Base-by-base conservation (phyloP, 2,113 vertebrate genomes). In the Urocynchramus pylzowi region DNA sequence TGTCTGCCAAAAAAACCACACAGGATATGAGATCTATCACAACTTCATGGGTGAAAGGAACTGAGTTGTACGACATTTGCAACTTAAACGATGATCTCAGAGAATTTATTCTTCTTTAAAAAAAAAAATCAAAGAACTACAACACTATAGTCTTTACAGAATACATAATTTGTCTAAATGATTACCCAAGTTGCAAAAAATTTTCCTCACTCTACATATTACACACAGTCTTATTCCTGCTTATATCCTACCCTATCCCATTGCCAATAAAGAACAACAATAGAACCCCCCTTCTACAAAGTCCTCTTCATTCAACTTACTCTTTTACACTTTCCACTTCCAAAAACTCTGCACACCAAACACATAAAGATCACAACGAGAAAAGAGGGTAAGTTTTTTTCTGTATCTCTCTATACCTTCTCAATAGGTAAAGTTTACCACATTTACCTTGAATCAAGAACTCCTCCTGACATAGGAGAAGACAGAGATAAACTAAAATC, bases 11-110 rank as follows among this genome's bases (percentile, higher is more conserved):
- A 76, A 83, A 84, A 75, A 42, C 0, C 41, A 77, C 65, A 84
- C 57, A 79, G 83, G 88, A 87, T 94, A 96, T 61, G 73, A 92
- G 88, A 90, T 81, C 90, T 84, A 84, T 87, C 83, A 84, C 88
- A 93, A 84, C 57, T 35, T 90, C 83, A 87, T 0, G 57, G 85
- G 76, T 26, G 13, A 94, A 84, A 63, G 53, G 56, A 94, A 81
- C 26, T 10, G 80, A 93, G 76, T 5, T 71, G 76, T 49, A 56
- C 49, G 64, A 44, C 41, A 81, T 53, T 64, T 90, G 45, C 69
- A 90, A 76, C 71, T 92, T 84, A 71, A 93, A 92, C 90, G 69
- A 52, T 61, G 61, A 81, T 37, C 52, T 89, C 60, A 41, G 65
- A 90, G 17, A 56, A 82, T 61, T 90, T 61, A 71, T 69, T 95